Evolutionary conservation across 1,140 invertebrate species (phyloP).

Genomic region (Drosophila funebris): DNA sequence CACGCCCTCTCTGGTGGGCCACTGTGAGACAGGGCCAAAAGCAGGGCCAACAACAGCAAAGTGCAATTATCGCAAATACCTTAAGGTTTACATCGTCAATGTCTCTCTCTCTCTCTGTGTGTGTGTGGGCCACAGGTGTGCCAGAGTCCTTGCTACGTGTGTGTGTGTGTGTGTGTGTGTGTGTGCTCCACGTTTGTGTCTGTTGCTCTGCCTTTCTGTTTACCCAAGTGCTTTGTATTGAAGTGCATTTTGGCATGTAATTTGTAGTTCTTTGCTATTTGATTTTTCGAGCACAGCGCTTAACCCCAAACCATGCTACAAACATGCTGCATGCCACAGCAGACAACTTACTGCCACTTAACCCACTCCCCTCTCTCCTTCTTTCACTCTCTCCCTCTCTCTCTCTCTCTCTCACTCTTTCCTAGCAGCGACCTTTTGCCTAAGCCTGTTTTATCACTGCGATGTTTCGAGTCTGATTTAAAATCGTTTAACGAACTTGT

Average conservation of each 20-base stretch:
- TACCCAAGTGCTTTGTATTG: slow-evolving; percentile 79
- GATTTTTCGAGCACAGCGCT: slow-evolving; percentile 61
- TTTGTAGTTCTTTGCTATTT: slow-evolving; percentile 81
- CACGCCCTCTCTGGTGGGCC: slow-evolving; percentile 20
- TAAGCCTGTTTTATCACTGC: slow-evolving; percentile 52
- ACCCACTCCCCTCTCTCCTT: not conserved
- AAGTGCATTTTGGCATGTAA: slow-evolving; percentile 81
- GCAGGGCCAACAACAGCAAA: slow-evolving; percentile 65
- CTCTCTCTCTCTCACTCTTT: not conserved
- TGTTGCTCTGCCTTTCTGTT: slow-evolving; percentile 49
- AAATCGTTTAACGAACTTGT: slow-evolving; percentile 59
- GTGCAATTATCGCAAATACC: slow-evolving; percentile 82
- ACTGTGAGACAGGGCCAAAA: not conserved
- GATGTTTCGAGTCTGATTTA: slow-evolving; percentile 51
- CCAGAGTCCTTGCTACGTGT: slow-evolving; percentile 17
- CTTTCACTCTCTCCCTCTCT: not conserved
- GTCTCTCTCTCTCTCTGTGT: not conserved
- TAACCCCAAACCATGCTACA: slow-evolving; percentile 11
- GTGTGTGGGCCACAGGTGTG: slow-evolving; percentile 31
- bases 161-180: not conserved
- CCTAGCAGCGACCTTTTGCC: not conserved
- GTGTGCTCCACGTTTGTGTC: slow-evolving; percentile 25
- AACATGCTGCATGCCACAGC: not conserved
- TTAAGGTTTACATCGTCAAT: slow-evolving; percentile 80
- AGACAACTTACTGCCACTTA: slow-evolving; percentile 27